Percentiles rank a stretch among this genome's conserved stretches.
phyloP scores from a whole-genome alignment of 2,113 vertebrate genomes.

The Phaethon lepturus region DNA sequence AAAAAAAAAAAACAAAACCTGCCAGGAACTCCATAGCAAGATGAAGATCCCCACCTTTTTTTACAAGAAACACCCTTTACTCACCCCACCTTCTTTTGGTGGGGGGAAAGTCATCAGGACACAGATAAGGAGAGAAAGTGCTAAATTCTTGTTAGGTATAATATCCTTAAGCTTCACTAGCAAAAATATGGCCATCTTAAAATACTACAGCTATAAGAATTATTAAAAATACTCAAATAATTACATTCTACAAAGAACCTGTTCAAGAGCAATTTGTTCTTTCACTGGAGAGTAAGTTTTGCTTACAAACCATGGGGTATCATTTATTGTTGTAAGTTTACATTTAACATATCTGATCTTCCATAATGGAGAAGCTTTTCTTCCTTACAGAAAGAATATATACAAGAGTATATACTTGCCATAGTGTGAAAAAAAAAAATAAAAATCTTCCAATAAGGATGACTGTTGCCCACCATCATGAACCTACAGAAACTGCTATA shows the following conservation, averaged over 20 bases:
- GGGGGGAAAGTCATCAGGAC: too few relatives aligned
- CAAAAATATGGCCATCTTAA: background rate
- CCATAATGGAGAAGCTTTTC: background rate
- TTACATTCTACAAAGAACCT: background rate
- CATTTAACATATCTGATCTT: background rate
- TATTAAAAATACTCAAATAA: background rate
- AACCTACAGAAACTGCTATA: background rate
- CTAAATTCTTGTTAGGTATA: background rate
- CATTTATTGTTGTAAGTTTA: background rate
- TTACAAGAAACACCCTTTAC: background rate
- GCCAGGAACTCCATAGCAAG: background rate
- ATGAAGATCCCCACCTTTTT: background rate
- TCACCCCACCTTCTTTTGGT: accelerated
- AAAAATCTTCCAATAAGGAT: background rate
- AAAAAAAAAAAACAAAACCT: background rate
- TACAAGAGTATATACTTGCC: background rate
- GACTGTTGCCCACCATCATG: too few relatives aligned
- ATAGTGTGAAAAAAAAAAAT: background rate
- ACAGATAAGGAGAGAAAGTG: background rate
- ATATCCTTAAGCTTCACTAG: background rate
- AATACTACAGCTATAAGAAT: background rate
- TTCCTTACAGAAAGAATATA: background rate
- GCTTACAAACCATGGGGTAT: background rate
- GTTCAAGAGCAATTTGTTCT: background rate
- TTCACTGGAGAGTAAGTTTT: background rate